Conservation (phyloP, 1,140 invertebrate genomes). For the Lethrus apterus region DNA sequence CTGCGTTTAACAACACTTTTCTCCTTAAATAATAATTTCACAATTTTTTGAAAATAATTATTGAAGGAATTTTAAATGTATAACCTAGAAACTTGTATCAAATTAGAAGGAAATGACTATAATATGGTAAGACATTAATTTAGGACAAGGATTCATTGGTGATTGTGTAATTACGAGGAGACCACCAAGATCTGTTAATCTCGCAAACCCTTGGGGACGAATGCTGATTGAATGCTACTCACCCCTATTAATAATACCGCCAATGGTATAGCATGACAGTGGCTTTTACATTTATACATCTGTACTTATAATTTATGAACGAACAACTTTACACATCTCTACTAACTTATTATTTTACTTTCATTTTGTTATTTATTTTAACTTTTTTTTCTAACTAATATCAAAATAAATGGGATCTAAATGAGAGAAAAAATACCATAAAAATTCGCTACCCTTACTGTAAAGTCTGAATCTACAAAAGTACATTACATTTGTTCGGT, state of each 20-base stretch:
- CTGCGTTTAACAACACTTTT: neutral
- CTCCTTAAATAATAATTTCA: slow-evolving; percentile 1
- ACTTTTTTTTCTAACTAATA: too few relatives aligned
- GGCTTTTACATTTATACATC: too few relatives aligned
- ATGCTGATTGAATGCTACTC: slow-evolving; percentile 16
- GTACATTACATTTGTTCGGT: too few relatives aligned
- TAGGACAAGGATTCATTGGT: slow-evolving; percentile 7
- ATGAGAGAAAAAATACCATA: too few relatives aligned
- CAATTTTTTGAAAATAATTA: slow-evolving; percentile 4
- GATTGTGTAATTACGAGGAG: slow-evolving; percentile 3
- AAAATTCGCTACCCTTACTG: too few relatives aligned
- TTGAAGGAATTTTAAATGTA: neutral
- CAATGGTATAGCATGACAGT: neutral
- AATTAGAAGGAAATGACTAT: slow-evolving; percentile 1
- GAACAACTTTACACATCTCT: too few relatives aligned
- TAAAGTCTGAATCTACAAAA: too few relatives aligned
- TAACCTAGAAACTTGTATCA: neutral
- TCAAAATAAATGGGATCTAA: too few relatives aligned
- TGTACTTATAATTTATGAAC: too few relatives aligned
- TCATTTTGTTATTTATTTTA: too few relatives aligned
- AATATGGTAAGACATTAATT: slow-evolving; percentile 7
- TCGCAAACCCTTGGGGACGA: slow-evolving; percentile 16
- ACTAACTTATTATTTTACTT: too few relatives aligned
- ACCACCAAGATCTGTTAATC: slow-evolving; percentile 14
- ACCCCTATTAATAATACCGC: neutral